phyloP scores from a whole-genome alignment of 2,888 invertebrate species.

The Theristus sp. region DNA sequence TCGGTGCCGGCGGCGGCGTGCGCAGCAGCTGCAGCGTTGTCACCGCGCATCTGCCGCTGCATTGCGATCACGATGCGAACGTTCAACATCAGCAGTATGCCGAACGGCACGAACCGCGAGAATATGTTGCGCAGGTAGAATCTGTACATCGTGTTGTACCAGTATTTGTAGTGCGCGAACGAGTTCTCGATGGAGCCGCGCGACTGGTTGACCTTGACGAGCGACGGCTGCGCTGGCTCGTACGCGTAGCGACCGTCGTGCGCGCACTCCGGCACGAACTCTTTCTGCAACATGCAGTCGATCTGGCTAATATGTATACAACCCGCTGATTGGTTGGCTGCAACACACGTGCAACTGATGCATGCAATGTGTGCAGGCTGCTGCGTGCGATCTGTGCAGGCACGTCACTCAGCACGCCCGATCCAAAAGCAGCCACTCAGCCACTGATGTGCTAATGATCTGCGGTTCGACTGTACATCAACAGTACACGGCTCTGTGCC shows the following conservation, averaged over 20 bases:
- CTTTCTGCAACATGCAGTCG: too few relatives aligned
- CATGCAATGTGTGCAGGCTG: too few relatives aligned
- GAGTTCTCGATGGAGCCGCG: background rate
- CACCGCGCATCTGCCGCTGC: background rate
- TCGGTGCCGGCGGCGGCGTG: background rate
- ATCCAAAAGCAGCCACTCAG: too few relatives aligned
- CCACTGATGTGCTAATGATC: too few relatives aligned
- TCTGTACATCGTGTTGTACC: background rate
- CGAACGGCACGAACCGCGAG: background rate
- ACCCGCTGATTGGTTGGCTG: too few relatives aligned
- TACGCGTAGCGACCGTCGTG: background rate
- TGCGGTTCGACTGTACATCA: too few relatives aligned
- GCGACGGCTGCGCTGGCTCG: background rate
- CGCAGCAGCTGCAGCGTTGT: background rate
- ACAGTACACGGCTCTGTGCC: too few relatives aligned
- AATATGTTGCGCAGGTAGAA: background rate
- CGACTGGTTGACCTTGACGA: background rate
- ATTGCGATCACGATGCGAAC: conserved; percentile 17
- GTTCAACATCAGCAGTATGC: background rate
- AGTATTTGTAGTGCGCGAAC: background rate
- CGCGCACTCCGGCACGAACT: too few relatives aligned
- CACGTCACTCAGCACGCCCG: too few relatives aligned
- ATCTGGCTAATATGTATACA: too few relatives aligned
- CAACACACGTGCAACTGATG: too few relatives aligned
- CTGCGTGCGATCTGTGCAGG: too few relatives aligned